Conservation (phyloP, 2,888 invertebrate species). For the Drosophila heteroneura region DNA sequence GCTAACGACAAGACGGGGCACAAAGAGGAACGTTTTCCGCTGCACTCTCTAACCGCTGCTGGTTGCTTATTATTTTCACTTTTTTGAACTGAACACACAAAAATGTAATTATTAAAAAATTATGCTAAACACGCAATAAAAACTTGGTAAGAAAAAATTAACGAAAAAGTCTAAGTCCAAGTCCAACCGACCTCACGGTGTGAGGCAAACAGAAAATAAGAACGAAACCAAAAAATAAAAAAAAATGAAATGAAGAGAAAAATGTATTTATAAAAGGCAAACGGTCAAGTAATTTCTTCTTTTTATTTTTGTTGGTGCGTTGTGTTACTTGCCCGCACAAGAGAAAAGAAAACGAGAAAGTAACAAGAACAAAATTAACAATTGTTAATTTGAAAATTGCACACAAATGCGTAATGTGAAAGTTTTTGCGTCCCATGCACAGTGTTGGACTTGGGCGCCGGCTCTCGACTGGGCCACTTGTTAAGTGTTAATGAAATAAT, state of each 20-base stretch:
- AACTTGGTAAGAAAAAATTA: slow-evolving; percentile 78
- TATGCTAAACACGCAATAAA: slow-evolving; percentile 81
- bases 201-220: slow-evolving; percentile 32
- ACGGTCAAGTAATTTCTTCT: slow-evolving; percentile 64
- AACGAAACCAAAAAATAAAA: slow-evolving; percentile 25
- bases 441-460: slow-evolving; percentile 29
- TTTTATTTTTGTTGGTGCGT: slow-evolving; percentile 6
- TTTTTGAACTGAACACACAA: slow-evolving; percentile 75
- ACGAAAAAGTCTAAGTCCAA: slow-evolving; percentile 50
- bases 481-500: slow-evolving; percentile 83
- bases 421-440: slow-evolving; percentile 66
- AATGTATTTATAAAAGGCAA: slow-evolving; percentile 78
- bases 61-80: slow-evolving; percentile 69
- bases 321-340: slow-evolving; percentile 44
- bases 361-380: slow-evolving; percentile 72
- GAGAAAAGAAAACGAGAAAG: slow-evolving; percentile 42
- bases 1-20: slow-evolving; percentile 50
- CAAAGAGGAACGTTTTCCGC: slow-evolving; percentile 37
- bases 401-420: slow-evolving; percentile 82
- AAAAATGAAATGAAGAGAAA: slow-evolving; percentile 29
- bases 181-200: slow-evolving; percentile 12
- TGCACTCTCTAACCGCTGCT: slow-evolving; percentile 23
- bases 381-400: slow-evolving; percentile 83
- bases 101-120: slow-evolving; percentile 81
- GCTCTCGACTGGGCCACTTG: slow-evolving; percentile 66